These are phyloP conservation scores for Melanotaenia parkinsoni DNA, from an alignment of 2,797 vertebrate genomes.

Conservation along the genomic window DNA sequence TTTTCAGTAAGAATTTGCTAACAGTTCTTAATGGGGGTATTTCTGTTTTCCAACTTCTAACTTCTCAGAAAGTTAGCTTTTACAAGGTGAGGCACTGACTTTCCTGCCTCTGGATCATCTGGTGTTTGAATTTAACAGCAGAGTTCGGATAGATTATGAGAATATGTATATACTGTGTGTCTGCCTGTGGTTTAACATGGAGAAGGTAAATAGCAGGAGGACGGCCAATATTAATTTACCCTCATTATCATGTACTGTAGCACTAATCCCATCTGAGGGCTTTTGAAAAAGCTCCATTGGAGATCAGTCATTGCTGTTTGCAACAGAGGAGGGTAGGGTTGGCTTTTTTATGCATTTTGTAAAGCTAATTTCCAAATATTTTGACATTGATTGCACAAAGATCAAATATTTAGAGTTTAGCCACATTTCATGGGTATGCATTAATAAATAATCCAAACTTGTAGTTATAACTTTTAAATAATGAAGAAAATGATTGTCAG, in stretches of 20 bases:
- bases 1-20: too few relatives aligned
- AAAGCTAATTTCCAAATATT: neutral
- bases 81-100: neutral
- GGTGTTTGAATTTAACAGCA: neutral
- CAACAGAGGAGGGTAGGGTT: neutral
- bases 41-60: too few relatives aligned
- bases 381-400: neutral
- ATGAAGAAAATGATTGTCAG: too few relatives aligned
- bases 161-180: constrained; percentile 3
- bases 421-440: neutral
- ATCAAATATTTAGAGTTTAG: neutral
- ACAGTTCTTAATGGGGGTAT: too few relatives aligned
- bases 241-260: neutral
- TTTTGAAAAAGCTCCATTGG: neutral
- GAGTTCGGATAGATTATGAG: neutral
- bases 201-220: constrained; percentile 6
- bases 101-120: neutral
- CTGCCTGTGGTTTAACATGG: constrained; percentile 10
- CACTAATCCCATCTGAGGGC: neutral
- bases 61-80: neutral
- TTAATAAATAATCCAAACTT: neutral
- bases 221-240: constrained; percentile 29
- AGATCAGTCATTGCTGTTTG: neutral
- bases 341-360: neutral
- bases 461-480: too few relatives aligned